Conservation (phyloP, 1,140 invertebrate species). For the Bombus vancouverensis region DNA sequence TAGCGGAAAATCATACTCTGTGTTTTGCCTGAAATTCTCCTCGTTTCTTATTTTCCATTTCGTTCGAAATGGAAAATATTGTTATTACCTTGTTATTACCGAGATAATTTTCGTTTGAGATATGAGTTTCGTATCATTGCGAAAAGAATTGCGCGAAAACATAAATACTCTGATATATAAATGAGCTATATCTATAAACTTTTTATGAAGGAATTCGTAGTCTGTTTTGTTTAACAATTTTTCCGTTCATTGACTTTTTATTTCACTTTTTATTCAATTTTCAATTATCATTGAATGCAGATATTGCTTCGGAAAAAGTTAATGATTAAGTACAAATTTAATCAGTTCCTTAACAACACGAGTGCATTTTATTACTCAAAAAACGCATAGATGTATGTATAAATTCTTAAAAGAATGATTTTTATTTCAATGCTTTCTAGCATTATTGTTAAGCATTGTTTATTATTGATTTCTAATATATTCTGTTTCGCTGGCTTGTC, state of each 20-base stretch:
- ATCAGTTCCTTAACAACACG: not conserved
- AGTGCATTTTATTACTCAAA: not conserved
- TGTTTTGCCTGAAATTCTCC: not conserved
- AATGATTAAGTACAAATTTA: not conserved
- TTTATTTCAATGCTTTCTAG: not conserved
- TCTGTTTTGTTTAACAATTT: not conserved
- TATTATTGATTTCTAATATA: not conserved
- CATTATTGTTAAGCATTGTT: constrained; percentile 8
- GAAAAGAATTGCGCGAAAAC: not conserved
- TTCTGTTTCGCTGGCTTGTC: not conserved
- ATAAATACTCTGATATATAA: not conserved
- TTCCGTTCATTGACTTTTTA: not conserved
- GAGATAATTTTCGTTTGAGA: too few species aligned
- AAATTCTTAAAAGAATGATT: not conserved
- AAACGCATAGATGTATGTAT: too few species aligned
- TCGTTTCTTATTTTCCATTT: not conserved
- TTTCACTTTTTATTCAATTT: not conserved
- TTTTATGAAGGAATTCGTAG: not conserved
- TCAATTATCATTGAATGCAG: not conserved
- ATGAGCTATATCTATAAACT: too few species aligned
- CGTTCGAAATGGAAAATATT: too few species aligned
- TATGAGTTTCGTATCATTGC: not conserved
- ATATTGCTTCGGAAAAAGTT: not conserved
- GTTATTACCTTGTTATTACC: not conserved
- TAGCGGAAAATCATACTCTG: not conserved